Conservation (phyloP, 2,797 vertebrate species). For the Thalassophryne amazonica region DNA sequence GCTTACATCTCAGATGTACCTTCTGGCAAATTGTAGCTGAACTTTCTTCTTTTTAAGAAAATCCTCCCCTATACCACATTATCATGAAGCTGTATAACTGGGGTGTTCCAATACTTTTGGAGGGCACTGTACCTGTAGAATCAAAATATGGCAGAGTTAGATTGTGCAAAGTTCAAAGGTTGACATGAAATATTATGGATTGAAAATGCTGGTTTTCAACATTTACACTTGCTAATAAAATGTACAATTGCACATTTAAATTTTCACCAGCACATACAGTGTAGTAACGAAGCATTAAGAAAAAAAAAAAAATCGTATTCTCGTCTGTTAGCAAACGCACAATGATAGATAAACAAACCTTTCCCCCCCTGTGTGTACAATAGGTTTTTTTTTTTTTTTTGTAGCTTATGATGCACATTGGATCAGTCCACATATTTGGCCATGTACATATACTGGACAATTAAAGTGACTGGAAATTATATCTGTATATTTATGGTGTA, state of each 20-base stretch:
- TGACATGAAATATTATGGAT: slow-evolving; percentile 5
- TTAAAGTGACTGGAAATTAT: slow-evolving; percentile 35
- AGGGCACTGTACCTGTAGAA: background rate
- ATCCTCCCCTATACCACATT: no score
- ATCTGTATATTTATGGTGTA: slow-evolving; percentile 56
- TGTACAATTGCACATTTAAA: slow-evolving; percentile 21
- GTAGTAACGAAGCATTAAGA: slow-evolving; percentile 34
- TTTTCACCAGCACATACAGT: slow-evolving; percentile 71
- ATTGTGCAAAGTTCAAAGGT: slow-evolving; percentile 19
- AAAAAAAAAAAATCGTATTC: slow-evolving; percentile 23
- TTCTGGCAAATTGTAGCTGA: no score
- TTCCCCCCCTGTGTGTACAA: no score
- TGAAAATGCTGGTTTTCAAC: slow-evolving; percentile 14
- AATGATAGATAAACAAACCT: slow-evolving; percentile 43
- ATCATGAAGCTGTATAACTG: no score
- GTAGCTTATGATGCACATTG: slow-evolving; percentile 45
- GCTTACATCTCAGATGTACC: no score
- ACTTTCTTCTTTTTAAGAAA: no score
- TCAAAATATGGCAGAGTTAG: slow-evolving; percentile 4
- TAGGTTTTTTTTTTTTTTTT: no score
- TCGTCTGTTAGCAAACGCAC: slow-evolving; percentile 42
- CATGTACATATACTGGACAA: slow-evolving; percentile 54
- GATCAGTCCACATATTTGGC: slow-evolving; percentile 32
- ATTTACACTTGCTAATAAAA: slow-evolving; percentile 12
- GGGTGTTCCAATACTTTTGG: no score